Base-by-base conservation (phyloP, 2,888 invertebrate genomes). In the Amphipoea lucens region DNA sequence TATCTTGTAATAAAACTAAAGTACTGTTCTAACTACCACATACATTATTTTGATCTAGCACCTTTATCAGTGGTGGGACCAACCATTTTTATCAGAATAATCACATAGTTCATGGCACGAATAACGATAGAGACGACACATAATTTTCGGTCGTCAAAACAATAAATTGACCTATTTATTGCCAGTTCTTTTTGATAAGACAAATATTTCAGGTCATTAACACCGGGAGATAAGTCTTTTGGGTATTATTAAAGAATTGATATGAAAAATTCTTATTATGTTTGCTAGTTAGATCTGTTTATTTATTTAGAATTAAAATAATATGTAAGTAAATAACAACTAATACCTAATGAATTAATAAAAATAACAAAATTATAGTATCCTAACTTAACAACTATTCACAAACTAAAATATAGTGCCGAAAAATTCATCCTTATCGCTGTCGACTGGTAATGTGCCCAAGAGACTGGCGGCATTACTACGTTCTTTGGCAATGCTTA, bases 121-220 rank as follows among this genome's bases (percentile, higher is more conserved):
- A 87, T 86, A 91, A 90, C 93, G 88, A 86, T 83, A 72, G 73
- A 65, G n/a, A 14, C 72, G 54, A 88, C 88, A 95, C 95, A 95
- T 95, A 93, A 94, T 92, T 91, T 84, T 92, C 90, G 91, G 88
- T 90, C 90, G 88, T 90, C 91, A 89, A 92, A 92, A 92, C 92
- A 94, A 94, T 95, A 94, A 95, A 94, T 90, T 94, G 96, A 95
- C 94, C 96, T 94, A 96, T 96, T 96, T 96, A 96, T 95, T 94
- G 91, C 92, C 87, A 92, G 87, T 89, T 92, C 90, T 90, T 91
- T 92, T 90, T 91, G 96, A 96, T 96, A 96, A 95, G 81, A 92
- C 89, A 91, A 90, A 92, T 92, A 93, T 94, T 93, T 92, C 89
- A 92, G 94, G 94, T 95, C 96, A 95, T 95, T 95, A 96, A 95